Conservation (phyloP, 2,797 vertebrate species). For the Tiaroga cobitis region DNA sequence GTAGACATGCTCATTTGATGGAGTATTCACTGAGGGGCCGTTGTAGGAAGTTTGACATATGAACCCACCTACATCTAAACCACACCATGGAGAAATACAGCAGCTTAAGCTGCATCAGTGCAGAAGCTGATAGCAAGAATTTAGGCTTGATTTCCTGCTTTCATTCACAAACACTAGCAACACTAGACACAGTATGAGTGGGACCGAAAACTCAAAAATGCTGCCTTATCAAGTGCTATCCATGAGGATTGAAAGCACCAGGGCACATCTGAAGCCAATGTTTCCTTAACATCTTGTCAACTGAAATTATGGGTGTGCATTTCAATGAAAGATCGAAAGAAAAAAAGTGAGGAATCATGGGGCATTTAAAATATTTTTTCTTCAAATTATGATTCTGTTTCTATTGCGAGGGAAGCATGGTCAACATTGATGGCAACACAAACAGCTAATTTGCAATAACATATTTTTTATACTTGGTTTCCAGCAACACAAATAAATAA, state of each 20-base stretch:
- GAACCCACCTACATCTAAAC: constrained; percentile 4
- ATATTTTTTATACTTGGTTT: not conserved
- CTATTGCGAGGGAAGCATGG: too few relatives aligned
- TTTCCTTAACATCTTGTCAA: not conserved
- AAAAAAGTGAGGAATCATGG: not conserved
- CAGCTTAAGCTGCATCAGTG: not conserved
- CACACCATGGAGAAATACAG: constrained; percentile 6
- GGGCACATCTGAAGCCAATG: not conserved
- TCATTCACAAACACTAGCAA: constrained; percentile 10
- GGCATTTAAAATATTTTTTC: not conserved
- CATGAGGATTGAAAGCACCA: not conserved
- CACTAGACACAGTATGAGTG: not conserved
- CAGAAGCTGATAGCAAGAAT: not conserved
- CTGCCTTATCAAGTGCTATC: constrained; percentile 1
- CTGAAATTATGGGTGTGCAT: not conserved
- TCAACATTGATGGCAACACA: not conserved
- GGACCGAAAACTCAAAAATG: not conserved
- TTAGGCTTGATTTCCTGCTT: constrained; percentile 8
- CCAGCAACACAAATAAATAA: not conserved
- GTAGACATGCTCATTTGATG: not conserved
- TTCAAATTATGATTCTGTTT: too few relatives aligned
- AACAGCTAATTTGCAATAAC: not conserved
- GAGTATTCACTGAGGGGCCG: not conserved
- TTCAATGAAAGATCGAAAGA: not conserved
- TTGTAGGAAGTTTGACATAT: constrained; percentile 10